A percentile compares a stretch with the other conserved stretches of the same genome.
Conservation (phyloP, 2,113 vertebrate species). For the Camelus dromedarius region DNA sequence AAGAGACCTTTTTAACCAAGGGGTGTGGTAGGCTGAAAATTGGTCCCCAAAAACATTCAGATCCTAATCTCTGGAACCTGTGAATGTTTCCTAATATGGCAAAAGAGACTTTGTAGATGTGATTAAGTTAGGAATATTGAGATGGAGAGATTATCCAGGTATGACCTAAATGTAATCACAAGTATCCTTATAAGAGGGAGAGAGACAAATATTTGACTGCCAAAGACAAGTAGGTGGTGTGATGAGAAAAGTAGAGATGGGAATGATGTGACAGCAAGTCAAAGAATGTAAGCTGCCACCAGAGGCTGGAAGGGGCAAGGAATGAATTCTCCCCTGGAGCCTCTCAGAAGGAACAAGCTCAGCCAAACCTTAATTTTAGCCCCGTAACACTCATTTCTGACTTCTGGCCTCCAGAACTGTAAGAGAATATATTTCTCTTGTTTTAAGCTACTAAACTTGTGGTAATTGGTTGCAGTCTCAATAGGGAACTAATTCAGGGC, state of each 20-base stretch:
- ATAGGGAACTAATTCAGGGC: neutral
- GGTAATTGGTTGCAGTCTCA: neutral
- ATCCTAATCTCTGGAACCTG: neutral
- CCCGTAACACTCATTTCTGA: neutral
- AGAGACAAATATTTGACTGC: neutral
- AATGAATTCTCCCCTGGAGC: neutral
- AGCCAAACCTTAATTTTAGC: neutral
- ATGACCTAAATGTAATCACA: neutral
- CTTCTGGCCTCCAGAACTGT: neutral
- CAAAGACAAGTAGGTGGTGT: neutral
- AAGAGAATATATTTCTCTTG: neutral
- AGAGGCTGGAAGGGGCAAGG: neutral
- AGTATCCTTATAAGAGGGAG: neutral
- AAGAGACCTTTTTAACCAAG: neutral
- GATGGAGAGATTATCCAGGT: neutral
- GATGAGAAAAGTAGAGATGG: neutral
- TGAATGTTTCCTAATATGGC: neutral
- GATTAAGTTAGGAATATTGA: neutral
- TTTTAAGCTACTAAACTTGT: neutral
- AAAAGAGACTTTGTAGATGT: neutral
- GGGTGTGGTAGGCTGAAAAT: neutral
- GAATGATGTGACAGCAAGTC: neutral
- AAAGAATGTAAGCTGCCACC: neutral
- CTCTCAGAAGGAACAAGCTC: neutral
- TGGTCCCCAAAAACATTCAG: neutral